Evolutionary conservation across 2,888 invertebrate genomes (phyloP).

Genomic region (Nemotelus nigrinus): DNA sequence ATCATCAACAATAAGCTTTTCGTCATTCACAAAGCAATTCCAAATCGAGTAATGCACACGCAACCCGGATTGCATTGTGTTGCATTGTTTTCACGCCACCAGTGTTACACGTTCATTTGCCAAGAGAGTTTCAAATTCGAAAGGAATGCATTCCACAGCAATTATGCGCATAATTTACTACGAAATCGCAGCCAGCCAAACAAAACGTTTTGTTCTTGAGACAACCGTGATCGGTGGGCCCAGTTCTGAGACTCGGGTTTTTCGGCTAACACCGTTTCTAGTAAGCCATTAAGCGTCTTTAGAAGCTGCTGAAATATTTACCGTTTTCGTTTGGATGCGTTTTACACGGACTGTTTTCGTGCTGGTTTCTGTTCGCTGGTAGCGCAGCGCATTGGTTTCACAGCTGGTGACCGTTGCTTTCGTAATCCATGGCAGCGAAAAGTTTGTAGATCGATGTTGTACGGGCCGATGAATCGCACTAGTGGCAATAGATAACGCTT

Average conservation of each 20-base stretch:
- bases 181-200: not conserved
- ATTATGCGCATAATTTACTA: not conserved
- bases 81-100: not conserved
- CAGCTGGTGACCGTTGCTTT: not conserved
- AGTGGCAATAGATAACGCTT: not conserved
- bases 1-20: not conserved
- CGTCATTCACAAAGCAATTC: not conserved
- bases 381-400: not conserved
- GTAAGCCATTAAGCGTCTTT: slow-evolving; percentile 35
- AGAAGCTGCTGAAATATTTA: slow-evolving; percentile 17
- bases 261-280: not conserved
- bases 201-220: slow-evolving; percentile 42
- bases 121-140: no score
- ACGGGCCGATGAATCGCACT: not conserved
- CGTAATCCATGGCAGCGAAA: slow-evolving; percentile 17
- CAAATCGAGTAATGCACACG: not conserved
- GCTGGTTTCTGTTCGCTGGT: slow-evolving; percentile 5
- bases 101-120: no score
- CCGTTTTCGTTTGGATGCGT: slow-evolving; percentile 31
- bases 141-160: not conserved
- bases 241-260: not conserved
- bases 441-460: not conserved
- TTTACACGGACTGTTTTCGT: slow-evolving; percentile 7
- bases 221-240: not conserved
- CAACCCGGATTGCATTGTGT: not conserved